A percentile compares a stretch with the other conserved stretches of the same genome.
These are phyloP conservation scores for Chydorus sphaericus DNA, from an alignment of 2,888 invertebrate genomes.

Conservation along the genomic window DNA sequence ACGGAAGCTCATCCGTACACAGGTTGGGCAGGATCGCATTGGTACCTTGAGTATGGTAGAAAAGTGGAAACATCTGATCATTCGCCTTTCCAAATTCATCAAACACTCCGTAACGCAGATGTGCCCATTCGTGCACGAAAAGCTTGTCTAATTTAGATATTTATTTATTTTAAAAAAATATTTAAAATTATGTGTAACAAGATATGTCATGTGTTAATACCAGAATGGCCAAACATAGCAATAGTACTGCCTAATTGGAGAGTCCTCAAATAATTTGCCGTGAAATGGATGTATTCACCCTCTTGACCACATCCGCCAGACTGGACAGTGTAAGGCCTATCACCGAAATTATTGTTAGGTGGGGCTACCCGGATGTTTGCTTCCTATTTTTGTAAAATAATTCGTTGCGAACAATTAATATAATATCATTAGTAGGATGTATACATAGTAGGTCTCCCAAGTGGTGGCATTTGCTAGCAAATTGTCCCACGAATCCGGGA, in stretches of 20 bases:
- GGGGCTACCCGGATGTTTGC: slow-evolving; percentile 23
- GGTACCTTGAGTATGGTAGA: background rate
- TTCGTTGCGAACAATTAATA: background rate
- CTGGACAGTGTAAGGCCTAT: slow-evolving; percentile 23
- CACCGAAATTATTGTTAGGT: slow-evolving; percentile 22
- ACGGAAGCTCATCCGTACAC: background rate
- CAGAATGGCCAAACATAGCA: background rate
- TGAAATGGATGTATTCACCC: slow-evolving; percentile 23
- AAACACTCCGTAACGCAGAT: slow-evolving; percentile 13
- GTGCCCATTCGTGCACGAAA: slow-evolving; percentile 13
- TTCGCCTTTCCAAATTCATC: slow-evolving; percentile 8
- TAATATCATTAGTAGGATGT: no score
- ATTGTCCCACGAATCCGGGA: slow-evolving; percentile 16
- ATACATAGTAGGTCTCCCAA: slow-evolving; percentile 15
- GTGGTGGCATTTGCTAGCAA: slow-evolving; percentile 7
- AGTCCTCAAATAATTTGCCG: slow-evolving; percentile 20
- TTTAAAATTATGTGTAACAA: no score
- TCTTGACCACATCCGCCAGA: slow-evolving; percentile 23
- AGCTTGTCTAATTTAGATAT: slow-evolving; percentile 9
- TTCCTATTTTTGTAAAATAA: background rate
- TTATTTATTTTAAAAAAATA: no score
- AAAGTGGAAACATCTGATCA: background rate
- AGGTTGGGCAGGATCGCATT: background rate
- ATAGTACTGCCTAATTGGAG: background rate
- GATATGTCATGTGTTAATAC: no score